These are phyloP conservation scores for Scomberomorus guttatus DNA, from an alignment of 2,797 vertebrate genomes.

Conservation along the genomic window DNA sequence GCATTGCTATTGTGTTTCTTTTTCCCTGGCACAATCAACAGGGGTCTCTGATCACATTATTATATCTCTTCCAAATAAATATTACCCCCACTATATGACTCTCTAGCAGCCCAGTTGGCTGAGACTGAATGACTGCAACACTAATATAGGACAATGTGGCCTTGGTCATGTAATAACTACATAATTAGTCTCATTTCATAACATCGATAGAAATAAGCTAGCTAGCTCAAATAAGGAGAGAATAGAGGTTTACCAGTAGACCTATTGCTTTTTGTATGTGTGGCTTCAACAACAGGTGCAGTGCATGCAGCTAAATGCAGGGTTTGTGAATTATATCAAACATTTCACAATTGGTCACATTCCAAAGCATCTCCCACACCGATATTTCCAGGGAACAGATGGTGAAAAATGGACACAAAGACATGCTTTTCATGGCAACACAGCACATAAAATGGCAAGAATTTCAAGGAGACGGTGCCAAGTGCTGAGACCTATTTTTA, in stretches of 20 bases:
- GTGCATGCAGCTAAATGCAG: conserved; percentile 40
- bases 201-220: conserved; percentile 30
- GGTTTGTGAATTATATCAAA: conserved; percentile 43
- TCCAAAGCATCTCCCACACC: conserved; percentile 60
- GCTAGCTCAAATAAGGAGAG: conserved; percentile 50
- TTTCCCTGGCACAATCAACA: conserved; percentile 21
- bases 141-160: conserved; percentile 26
- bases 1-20: conserved; percentile 14
- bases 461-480: conserved; percentile 64
- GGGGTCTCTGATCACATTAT: conserved; percentile 12
- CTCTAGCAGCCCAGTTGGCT: conserved; percentile 33
- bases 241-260: conserved; percentile 34
- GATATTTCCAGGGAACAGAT: conserved; percentile 73
- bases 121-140: conserved; percentile 18
- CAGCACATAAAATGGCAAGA: conserved; percentile 60
- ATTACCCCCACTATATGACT: conserved; percentile 27
- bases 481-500: conserved; percentile 64
- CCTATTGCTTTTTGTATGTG: conserved; percentile 27
- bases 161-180: conserved; percentile 15
- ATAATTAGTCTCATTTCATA: conserved; percentile 40
- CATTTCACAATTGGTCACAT: conserved; percentile 49
- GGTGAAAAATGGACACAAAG: conserved; percentile 73
- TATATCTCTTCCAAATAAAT: conserved; percentile 27
- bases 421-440: conserved; percentile 65
- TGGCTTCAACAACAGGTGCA: conserved; percentile 54